These are phyloP conservation scores for Pollimyrus isidori DNA, from an alignment of 2,113 vertebrate species.

Conservation along the genomic window DNA sequence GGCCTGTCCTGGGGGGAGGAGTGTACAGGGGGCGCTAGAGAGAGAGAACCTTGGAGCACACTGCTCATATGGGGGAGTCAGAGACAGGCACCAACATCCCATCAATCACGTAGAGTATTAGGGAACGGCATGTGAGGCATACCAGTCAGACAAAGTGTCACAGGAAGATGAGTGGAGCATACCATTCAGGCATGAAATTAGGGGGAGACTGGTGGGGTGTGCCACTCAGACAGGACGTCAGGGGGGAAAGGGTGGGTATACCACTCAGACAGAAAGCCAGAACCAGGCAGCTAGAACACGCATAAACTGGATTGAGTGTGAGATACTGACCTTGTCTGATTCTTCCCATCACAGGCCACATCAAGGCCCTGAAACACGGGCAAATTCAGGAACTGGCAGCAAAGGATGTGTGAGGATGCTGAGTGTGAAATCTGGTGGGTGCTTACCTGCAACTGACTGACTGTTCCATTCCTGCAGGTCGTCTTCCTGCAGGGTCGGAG, in stretches of 20 bases:
- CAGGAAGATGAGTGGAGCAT: background rate
- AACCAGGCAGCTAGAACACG: background rate
- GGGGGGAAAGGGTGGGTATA: background rate
- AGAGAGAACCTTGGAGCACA: background rate
- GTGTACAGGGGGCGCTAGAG: background rate
- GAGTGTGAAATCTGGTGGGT: background rate
- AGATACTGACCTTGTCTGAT: slow-evolving; percentile 25
- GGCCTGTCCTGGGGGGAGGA: slow-evolving; percentile 28
- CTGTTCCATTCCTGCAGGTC: background rate
- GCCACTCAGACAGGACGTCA: background rate
- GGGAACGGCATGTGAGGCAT: background rate
- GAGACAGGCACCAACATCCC: background rate
- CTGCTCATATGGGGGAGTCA: background rate
- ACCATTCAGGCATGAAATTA: background rate
- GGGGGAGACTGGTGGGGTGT: background rate
- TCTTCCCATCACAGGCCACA: slow-evolving; percentile 34
- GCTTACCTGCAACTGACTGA: slow-evolving; percentile 4
- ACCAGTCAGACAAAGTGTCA: background rate
- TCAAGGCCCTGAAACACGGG: slow-evolving; percentile 31
- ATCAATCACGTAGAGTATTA: background rate
- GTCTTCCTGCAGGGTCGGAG: background rate
- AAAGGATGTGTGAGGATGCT: slow-evolving; percentile 5
- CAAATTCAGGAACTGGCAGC: background rate
- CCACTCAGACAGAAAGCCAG: background rate
- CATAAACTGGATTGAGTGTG: background rate